Evolutionary conservation across 2,888 invertebrate genomes (phyloP), one percentile per base, ranked within the genome.

Genomic region (Augiades crinisus): DNA sequence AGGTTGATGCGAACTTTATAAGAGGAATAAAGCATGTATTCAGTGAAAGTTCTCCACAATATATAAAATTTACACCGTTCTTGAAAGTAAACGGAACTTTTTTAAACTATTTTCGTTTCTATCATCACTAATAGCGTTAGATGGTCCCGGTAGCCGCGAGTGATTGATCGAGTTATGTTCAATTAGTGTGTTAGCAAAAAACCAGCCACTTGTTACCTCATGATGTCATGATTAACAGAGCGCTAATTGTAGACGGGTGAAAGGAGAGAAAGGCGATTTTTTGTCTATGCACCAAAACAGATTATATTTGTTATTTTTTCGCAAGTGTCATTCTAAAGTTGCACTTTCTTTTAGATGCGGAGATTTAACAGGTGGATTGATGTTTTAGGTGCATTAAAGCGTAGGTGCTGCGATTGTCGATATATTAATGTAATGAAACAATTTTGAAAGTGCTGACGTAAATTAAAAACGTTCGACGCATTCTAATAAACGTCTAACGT

Each of bases 221-320:
- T 49, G 49, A 49, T 49, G 41, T 73, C 68, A 75, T 79, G 80
- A 77, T 85, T 82, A 87, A 79, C 82, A 86, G 84, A 86, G 74
- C 84, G 81, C 78, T 84, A 80, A 84, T 83, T 76, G 72, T 64
- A 40, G 47, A 61, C 70, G 63, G 73, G 86, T 83, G 87, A 87
- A 87, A 87, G 87, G 84, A 71, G 82, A 82, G 86, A 87, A 86
- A 86, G 82, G 81, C 70, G 49, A 27, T 61, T 63, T 71, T 68
- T 74, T 72, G 66, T 64, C 58, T 67, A 64, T 60, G 58, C 56
- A 57, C 61, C 56, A 62, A 75, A 74, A 75, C 68, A 72, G 69
- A 72, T 70, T 68, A 66, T 65, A 43, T 59, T 58, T 46, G 45
- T 49, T 53, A 52, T 61, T 63, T 62, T 27, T 63, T 49, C 56